Conservation (phyloP, 1,140 invertebrate genomes). For the Caenorhabditis tropicalis region DNA sequence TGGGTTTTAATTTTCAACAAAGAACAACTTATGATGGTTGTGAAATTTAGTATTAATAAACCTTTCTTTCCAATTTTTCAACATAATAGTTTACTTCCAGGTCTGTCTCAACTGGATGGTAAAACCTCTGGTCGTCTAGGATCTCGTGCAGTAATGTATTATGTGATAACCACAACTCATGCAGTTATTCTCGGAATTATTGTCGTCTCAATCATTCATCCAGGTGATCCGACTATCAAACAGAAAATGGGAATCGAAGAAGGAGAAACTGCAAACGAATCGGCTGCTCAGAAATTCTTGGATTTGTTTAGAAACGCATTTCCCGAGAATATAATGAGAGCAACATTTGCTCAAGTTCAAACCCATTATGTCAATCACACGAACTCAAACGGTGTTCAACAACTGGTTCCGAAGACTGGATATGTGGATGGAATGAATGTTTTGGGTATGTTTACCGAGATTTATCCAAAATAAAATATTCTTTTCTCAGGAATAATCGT, state of each 20-base stretch:
- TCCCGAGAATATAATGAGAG: constrained; percentile 68
- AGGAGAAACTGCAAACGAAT: constrained; percentile 74
- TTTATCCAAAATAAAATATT: neutral
- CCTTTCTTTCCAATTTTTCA: too few species aligned
- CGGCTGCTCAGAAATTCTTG: constrained; percentile 87
- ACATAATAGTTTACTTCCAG: constrained; percentile 53
- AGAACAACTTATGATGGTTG: too few species aligned
- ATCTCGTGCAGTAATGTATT: constrained; percentile 74
- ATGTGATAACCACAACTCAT: constrained; percentile 74
- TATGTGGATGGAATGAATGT: constrained; percentile 70
- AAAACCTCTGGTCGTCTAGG: constrained; percentile 74
- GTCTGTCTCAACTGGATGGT: constrained; percentile 68
- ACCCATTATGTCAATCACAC: constrained; percentile 55
- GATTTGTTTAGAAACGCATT: constrained; percentile 80
- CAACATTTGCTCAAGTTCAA: constrained; percentile 65
- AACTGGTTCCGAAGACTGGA: constrained; percentile 4
- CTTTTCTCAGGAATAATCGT: constrained; percentile 73
- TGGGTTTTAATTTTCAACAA: too few species aligned
- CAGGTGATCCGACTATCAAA: constrained; percentile 73
- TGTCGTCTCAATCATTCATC: constrained; percentile 74
- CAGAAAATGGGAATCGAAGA: constrained; percentile 63
- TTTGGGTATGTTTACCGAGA: constrained; percentile 61
- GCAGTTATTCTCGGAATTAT: constrained; percentile 74
- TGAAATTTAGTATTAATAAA: too few species aligned
- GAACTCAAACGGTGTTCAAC: neutral